These are phyloP conservation scores for Epistrophe grossulariae DNA, from an alignment of 2,888 invertebrate species.

Conservation along the genomic window DNA sequence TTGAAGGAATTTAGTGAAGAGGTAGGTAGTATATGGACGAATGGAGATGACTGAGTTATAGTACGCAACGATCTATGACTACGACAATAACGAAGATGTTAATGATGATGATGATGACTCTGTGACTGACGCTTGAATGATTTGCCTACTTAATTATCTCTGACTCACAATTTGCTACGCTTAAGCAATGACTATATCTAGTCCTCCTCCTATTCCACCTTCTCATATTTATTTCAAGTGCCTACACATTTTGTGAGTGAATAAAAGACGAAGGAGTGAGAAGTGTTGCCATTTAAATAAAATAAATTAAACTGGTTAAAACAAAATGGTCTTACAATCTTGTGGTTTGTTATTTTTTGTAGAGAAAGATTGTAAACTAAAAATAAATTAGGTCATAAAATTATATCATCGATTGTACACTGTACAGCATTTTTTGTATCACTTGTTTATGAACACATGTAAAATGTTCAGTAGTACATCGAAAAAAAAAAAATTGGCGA, in stretches of 20 bases:
- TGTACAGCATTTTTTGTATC: too few species aligned
- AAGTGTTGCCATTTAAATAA: slow-evolving; percentile 24
- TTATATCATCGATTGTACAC: too few species aligned
- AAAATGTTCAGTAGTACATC: too few species aligned
- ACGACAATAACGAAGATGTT: slow-evolving; percentile 6
- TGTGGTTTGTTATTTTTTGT: too few species aligned
- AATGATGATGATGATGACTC: slow-evolving; percentile 29
- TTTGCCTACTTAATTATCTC: slow-evolving; percentile 69
- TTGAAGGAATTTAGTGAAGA: background rate
- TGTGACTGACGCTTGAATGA: slow-evolving; percentile 68
- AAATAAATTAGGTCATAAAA: too few species aligned
- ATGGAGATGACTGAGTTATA: background rate
- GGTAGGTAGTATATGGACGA: background rate
- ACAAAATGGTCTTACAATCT: background rate
- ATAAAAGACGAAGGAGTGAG: background rate
- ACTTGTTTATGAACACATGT: too few species aligned
- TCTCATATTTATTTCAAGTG: background rate
- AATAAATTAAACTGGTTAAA: background rate
- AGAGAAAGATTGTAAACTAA: too few species aligned
- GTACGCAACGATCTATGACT: slow-evolving; percentile 14
- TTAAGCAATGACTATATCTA: background rate
- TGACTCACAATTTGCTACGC: slow-evolving; percentile 59
- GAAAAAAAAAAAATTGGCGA: too few species aligned
- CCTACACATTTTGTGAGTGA: slow-evolving; percentile 1
- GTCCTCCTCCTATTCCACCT: background rate